Base-by-base conservation (phyloP, 1,140 invertebrate genomes). In the Orchesella cincta region DNA sequence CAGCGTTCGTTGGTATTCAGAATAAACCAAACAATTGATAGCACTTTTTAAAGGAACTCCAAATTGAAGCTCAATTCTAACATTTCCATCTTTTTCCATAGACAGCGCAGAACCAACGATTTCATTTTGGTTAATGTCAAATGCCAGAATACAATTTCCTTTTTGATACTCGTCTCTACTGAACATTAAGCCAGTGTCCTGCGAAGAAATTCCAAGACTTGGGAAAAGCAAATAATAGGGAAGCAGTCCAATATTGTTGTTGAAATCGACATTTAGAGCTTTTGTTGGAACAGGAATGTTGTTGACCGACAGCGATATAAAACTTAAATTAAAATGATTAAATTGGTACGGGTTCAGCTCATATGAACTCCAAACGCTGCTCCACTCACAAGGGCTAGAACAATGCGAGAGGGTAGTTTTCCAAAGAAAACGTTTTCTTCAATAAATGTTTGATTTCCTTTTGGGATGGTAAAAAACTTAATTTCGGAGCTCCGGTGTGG, bases 331-430 rank as follows among this genome's bases (percentile, higher is more conserved):
- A 81, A 80, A 84, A 81, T 85, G 79, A 78, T 84, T 73, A 81
- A 86, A 86, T 79, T 85, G 83, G 76, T 84, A 86, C 0, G 85
- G 85, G 76, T 86, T 86, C 28, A 78, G 70, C 23, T 28, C 79
- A 31, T 76, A 76, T 78, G 80, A 80, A 26, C 85, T 76, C 86
- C 86, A 73, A 84, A 86, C 8, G 84, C 83, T 76, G 77, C 74
- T 80, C 85, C 85, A 62, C 83, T 67, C n/a, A 86, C 83, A 81
- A 87, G 85, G 29, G 84, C 84, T 26, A 85, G 46, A 76, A 86
- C 83, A 64, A 86, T 83, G 76, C 83, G 73, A 81, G 85, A 84
- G 1, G 85, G 84, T 72, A 86, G 70, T 81, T 85, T 83, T 12
- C 84, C 51, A 18, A 73, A n/a, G 67, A 80, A 78, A 26, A 81